Evolutionary conservation across 2,888 invertebrate species (phyloP), one percentile per base, ranked within the genome.

Genomic region (Cephus rjabovi): DNA sequence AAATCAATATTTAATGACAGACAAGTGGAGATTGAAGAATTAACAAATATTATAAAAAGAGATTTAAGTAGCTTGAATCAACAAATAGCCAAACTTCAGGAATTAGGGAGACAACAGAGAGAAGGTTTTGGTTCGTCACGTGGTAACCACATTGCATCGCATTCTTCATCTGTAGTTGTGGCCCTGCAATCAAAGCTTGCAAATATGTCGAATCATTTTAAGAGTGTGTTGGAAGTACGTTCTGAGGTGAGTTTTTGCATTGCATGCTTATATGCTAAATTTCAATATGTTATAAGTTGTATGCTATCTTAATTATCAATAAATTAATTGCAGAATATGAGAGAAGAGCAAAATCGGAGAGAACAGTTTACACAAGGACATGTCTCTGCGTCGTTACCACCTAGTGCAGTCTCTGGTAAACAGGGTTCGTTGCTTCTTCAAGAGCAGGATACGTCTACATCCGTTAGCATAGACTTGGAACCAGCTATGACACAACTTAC

Each of bases 1-100:
- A 98, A 98, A 92, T 98, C 98, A 0, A 93, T 99, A 77, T 99
- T 99, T 93, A 98, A 99, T 92, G 99, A 99, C 91, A 94, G 98
- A 91, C 97, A 98, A 56, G 94, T 96, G 77, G 99, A 99, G 93
- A 98, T 99, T 79, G 98, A 99, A 91, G 98, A 99, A 91, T 92
- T 99, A 79, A 99, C 99, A 1, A 98, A 97, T 89, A 98, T 99
- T 79, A 98, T 99, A 79, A 99, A 99, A 93, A 97, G 98, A 83
- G 99, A 99, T 92, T 94, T 99, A 81, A 96, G 96, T 90, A 97
- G 97, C 85, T 94, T 99, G 83, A 99, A 99, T 92, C 97, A 98
- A 90, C 98, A 99, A 93, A 99, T 99, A 89, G 98, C 98, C n/a
- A 95, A 96, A 88, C 92, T 97, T 74, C 97, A 97, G 88, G 96